phyloP scores from a whole-genome alignment of 2,797 vertebrate genomes.

The Masticophis lateralis region DNA sequence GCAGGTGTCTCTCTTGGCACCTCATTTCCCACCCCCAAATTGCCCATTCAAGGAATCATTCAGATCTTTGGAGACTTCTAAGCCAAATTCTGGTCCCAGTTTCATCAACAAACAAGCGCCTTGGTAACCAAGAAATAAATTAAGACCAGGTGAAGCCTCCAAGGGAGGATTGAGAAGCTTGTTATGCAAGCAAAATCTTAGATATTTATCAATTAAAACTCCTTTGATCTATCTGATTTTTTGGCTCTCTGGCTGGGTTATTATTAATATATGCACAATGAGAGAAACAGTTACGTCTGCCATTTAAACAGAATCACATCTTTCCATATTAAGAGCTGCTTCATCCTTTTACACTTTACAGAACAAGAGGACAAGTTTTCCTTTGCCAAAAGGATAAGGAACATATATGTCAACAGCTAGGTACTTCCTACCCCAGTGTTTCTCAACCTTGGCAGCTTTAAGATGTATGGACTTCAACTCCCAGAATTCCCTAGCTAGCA shows the following conservation, averaged over 20 bases:
- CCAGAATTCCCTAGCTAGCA: not conserved
- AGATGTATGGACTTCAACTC: not conserved
- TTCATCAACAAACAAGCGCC: slow-evolving; percentile 15
- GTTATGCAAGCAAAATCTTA: not conserved
- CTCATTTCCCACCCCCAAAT: slow-evolving; percentile 1
- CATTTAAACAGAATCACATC: no score
- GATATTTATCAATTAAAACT: not conserved
- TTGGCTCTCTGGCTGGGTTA: not conserved
- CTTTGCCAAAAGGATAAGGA: not conserved
- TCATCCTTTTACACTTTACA: not conserved
- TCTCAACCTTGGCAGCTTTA: not conserved
- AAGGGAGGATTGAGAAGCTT: not conserved
- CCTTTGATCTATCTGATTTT: not conserved
- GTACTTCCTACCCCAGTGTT: not conserved
- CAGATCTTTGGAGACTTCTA: not conserved
- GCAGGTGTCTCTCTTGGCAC: slow-evolving; percentile 11
- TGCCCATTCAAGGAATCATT: not conserved
- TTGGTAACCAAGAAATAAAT: slow-evolving; percentile 19
- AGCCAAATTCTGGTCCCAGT: not conserved
- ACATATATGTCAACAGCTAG: not conserved
- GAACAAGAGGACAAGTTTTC: not conserved
- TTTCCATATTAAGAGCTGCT: not conserved
- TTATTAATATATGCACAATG: no score
- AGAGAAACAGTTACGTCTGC: no score
- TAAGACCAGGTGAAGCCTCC: slow-evolving; percentile 20